Conservation (phyloP, 64 coral and sea anemone genomes). For the Actinia tenebrosa region DNA sequence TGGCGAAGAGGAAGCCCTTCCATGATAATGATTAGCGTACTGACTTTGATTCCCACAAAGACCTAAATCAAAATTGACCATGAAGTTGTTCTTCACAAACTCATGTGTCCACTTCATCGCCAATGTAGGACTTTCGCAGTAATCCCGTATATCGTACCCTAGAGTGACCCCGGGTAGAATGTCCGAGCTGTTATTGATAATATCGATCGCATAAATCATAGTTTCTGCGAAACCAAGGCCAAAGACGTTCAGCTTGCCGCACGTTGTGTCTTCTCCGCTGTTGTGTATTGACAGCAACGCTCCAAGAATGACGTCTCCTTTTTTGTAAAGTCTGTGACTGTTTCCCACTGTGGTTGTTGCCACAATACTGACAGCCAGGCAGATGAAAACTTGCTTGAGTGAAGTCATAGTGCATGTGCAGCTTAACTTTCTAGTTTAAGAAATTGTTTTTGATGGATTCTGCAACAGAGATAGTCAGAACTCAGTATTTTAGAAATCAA, state of each 20-base stretch:
- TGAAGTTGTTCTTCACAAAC: conserved; percentile 13
- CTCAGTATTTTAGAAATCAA: no score
- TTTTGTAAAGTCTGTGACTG: background rate
- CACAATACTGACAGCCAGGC: background rate
- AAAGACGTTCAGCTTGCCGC: background rate
- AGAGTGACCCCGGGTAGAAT: background rate
- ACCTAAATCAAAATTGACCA: background rate
- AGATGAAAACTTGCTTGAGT: background rate
- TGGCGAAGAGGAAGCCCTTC: background rate
- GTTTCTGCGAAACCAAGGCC: conserved; percentile 20
- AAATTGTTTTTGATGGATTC: background rate
- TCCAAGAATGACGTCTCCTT: conserved; percentile 17
- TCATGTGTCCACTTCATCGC: conserved; percentile 12
- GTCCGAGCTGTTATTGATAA: conserved; percentile 24
- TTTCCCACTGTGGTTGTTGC: background rate
- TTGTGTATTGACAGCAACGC: conserved; percentile 5
- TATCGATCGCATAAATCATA: background rate
- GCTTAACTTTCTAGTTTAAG: background rate
- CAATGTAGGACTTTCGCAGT: conserved; percentile 23
- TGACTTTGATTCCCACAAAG: background rate
- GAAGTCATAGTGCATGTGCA: background rate
- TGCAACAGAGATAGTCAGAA: background rate
- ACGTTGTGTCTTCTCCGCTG: background rate
- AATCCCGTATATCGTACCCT: conserved; percentile 25
- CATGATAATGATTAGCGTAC: background rate